Conservation (phyloP, 1,140 invertebrate genomes). For the Drosophila erecta region DNA sequence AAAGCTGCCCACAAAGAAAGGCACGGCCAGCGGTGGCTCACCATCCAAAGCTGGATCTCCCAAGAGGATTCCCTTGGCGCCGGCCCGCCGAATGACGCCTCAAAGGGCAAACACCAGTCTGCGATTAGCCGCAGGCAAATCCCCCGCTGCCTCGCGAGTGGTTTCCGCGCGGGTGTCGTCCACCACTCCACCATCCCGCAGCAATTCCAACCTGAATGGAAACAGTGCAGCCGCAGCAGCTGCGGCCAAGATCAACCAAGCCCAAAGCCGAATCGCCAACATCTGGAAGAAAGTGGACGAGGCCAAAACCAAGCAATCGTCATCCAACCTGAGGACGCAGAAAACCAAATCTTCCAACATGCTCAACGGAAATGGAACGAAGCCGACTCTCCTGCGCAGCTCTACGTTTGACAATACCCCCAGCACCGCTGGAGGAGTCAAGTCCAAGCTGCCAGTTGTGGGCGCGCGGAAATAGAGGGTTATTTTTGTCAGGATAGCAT, state of each 20-base stretch:
- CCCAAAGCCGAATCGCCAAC: conserved; percentile 94
- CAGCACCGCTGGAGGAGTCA: conserved; percentile 7
- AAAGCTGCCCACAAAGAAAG: conserved; percentile 75
- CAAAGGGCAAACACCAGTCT: conserved; percentile 85
- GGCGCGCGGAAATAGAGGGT: conserved; percentile 31
- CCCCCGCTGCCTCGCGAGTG: conserved; percentile 53
- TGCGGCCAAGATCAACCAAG: conserved; percentile 85
- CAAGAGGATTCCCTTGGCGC: conserved; percentile 26
- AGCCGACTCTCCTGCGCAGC: conserved; percentile 86
- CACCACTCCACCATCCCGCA: conserved; percentile 87
- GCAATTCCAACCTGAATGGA: conserved; percentile 86
- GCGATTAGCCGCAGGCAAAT: conserved; percentile 70
- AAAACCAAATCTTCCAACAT: conserved; percentile 71
- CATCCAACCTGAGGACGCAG: conserved; percentile 61
- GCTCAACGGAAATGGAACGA: conserved; percentile 44
- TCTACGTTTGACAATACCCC: conserved; percentile 89
- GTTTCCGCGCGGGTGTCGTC: conserved; percentile 85
- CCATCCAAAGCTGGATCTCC: conserved; percentile 39
- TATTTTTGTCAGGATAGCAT: neutral
- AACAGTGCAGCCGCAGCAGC: conserved; percentile 58
- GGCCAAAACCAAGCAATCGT: conserved; percentile 74
- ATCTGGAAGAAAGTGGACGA: conserved; percentile 95
- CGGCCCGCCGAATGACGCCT: conserved; percentile 81
- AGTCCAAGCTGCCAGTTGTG: conserved; percentile 62
- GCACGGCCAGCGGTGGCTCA: conserved; percentile 49